These are phyloP conservation scores for Hypsopygia costalis DNA, from an alignment of 2,888 invertebrate genomes.

Conservation along the genomic window DNA sequence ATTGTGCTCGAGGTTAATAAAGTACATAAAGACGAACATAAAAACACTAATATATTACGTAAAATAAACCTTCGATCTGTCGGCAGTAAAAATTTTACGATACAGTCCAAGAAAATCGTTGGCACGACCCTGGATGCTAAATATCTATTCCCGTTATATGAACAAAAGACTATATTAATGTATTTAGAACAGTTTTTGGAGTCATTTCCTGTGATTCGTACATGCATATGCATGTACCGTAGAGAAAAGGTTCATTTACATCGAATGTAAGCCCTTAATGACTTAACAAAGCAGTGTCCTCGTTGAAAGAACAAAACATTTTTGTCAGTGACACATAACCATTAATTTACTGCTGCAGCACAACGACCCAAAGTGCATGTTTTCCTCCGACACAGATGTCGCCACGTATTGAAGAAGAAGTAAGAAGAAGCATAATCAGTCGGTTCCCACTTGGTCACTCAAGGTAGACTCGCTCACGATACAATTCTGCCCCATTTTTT, in stretches of 20 bases:
- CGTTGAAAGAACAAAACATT: no score
- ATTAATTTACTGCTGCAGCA: no score
- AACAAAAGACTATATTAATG: conserved; percentile 38
- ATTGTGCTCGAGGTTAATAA: no score
- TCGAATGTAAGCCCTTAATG: conserved; percentile 42
- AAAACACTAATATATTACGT: no score
- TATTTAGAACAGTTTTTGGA: conserved; percentile 43
- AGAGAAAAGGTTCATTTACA: conserved; percentile 55
- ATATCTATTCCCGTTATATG: conserved; percentile 46
- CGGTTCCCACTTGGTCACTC: no score
- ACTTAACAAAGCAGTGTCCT: conserved; percentile 18
- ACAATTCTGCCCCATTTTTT: no score
- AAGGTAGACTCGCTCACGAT: no score
- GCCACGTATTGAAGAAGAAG: no score
- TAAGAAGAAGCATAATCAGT: no score
- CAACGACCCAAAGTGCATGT: no score
- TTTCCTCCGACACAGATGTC: no score
- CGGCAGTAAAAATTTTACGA: conserved; percentile 28
- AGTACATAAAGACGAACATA: conserved; percentile 23
- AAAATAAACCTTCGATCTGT: conserved; percentile 24
- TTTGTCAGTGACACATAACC: no score
- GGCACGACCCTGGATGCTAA: conserved; percentile 46
- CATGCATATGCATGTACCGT: conserved; percentile 40
- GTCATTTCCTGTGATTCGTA: conserved; percentile 50
- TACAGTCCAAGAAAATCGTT: conserved; percentile 30